Conservation (phyloP, 1,140 invertebrate species). For the Drosophila guanche region DNA sequence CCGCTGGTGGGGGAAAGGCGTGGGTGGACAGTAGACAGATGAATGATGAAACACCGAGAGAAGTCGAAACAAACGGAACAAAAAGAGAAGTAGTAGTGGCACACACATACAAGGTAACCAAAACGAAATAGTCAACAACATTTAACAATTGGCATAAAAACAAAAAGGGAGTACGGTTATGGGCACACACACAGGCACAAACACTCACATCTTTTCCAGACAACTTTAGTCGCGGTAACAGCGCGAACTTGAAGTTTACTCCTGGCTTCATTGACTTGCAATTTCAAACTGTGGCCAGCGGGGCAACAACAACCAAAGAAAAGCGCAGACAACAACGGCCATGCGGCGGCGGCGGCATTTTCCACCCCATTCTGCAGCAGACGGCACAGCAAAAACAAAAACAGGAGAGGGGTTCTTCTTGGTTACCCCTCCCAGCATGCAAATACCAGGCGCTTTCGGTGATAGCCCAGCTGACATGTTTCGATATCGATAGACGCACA, state of each 20-base stretch:
- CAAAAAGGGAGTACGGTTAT: conserved; percentile 17
- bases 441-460: conserved; percentile 39
- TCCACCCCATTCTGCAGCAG: conserved; percentile 60
- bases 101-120: conserved; percentile 63
- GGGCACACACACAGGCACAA: conserved; percentile 34
- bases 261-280: conserved; percentile 83
- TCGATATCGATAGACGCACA: conserved; percentile 36
- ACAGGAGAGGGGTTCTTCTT: conserved; percentile 1
- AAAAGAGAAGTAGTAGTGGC: conserved; percentile 43
- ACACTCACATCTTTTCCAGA: conserved; percentile 83
- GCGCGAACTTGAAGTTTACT: conserved; percentile 83
- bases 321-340: conserved; percentile 44
- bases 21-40: conserved; percentile 8
- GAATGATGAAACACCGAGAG: conserved; percentile 53
- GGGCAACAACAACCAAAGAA: conserved; percentile 16
- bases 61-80: conserved; percentile 49
- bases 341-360: conserved; percentile 44
- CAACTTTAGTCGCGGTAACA: conserved; percentile 84
- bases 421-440: conserved; percentile 3
- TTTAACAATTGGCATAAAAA: conserved; percentile 54
- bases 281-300: conserved; percentile 72
- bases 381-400: conserved; percentile 56
- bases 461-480: conserved; percentile 19
- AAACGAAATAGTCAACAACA: conserved; percentile 38
- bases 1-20: conserved; percentile 10